A percentile compares a stretch with the other conserved stretches of the same genome.
phyloP scores from a whole-genome alignment of 2,888 invertebrate genomes.

The Hydrotaea cyrtoneurina region DNA sequence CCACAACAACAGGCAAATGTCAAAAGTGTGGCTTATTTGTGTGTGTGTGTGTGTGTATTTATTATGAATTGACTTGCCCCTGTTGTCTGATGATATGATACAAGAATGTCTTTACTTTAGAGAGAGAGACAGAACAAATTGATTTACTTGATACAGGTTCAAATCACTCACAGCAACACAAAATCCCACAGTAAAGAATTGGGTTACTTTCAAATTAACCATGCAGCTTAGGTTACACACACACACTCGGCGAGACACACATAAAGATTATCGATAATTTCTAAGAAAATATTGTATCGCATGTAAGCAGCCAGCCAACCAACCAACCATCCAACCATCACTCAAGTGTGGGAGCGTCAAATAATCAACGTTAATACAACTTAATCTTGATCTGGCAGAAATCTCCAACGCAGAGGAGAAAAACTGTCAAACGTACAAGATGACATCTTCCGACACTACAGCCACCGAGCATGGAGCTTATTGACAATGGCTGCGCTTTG shows the following conservation, averaged over 20 bases:
- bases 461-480: not conserved
- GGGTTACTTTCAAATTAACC: constrained; percentile 76
- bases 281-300: constrained; percentile 60
- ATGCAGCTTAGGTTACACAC: constrained; percentile 73
- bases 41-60: no score
- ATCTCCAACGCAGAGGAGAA: not conserved
- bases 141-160: constrained; percentile 31
- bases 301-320: constrained; percentile 33
- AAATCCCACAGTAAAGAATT: constrained; percentile 69
- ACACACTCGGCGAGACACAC: constrained; percentile 30
- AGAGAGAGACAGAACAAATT: constrained; percentile 10
- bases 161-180: constrained; percentile 11
- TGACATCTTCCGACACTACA: not conserved
- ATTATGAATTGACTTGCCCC: not conserved
- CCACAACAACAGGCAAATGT: constrained; percentile 43
- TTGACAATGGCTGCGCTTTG: not conserved
- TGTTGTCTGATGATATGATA: constrained; percentile 19
- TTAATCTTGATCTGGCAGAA: not conserved
- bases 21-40: constrained; percentile 42
- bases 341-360: constrained; percentile 67
- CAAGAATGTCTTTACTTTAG: constrained; percentile 2
- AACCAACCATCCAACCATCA: constrained; percentile 33
- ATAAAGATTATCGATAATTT: constrained; percentile 61
- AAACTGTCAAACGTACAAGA: not conserved
- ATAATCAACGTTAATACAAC: constrained; percentile 29